Base-by-base conservation (phyloP, 1,140 invertebrate genomes). In the Ridgeia piscesae region DNA sequence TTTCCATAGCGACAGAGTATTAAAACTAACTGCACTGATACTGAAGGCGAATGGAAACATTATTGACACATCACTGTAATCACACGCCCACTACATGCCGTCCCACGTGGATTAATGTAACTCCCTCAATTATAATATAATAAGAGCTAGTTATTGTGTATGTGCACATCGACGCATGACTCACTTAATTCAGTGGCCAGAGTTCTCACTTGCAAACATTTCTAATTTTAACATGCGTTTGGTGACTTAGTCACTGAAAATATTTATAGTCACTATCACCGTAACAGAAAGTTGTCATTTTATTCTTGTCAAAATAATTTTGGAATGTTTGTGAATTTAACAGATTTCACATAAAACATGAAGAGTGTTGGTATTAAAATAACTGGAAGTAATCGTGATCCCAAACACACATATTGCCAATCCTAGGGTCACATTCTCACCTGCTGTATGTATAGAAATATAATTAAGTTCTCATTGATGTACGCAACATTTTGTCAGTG, bases 11-110 rank as follows among this genome's bases (percentile, higher is more conserved):
- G 11, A 35, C 50, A 50, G 33, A 35, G 35, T 91, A 34, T 91
- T 91, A n/a, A 21, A 91, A 17, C 34, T 35, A 91, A 27, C 31
- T 35, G 34, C 34, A 27, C 4, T 35, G 17, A 14, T 17, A 35
- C 89, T 91, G 11, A 91, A 35, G 93, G 88, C 91, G 93, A 90
- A 93, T 93, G 89, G 94, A 94, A 35, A 89, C 31, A 77, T 77
- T 1, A 77, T 77, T 77, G 58, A 77, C 58, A 8, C 58, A 77
- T 77, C 42, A 77, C 8, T 77, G 2, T 77, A 31, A 77, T 8
- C 58, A 77, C 58, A 14, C 27, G 27, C 58, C 58, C 58, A n/a
- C 35, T 21, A n/a, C 31, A n/a, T 91, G 34, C 89, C 17, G 89
- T 91, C 9, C 17, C 34, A n/a, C 58, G 27, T 21, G 27, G 58